Evolutionary conservation across 1,140 invertebrate genomes (phyloP).

Genomic region (Hypothenemus hampei): DNA sequence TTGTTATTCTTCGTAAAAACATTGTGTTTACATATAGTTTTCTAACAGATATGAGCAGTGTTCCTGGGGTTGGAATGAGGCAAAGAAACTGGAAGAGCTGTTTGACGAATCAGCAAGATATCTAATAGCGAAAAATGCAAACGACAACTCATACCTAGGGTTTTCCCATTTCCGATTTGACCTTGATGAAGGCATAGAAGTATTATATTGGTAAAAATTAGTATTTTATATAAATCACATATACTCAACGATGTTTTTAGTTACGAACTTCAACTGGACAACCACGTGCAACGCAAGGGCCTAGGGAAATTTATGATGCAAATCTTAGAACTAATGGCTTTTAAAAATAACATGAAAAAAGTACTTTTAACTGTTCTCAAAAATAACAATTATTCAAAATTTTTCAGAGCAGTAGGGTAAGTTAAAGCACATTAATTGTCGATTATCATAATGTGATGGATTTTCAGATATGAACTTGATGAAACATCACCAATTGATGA

Average conservation of each 20-base stretch:
- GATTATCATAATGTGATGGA: no score
- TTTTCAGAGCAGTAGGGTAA: constrained; percentile 69
- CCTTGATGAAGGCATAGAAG: constrained; percentile 68
- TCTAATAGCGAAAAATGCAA: constrained; percentile 54
- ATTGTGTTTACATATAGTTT: no score
- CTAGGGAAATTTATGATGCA: constrained; percentile 78
- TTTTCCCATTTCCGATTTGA: constrained; percentile 74
- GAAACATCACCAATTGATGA: constrained; percentile 50
- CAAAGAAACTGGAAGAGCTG: constrained; percentile 66
- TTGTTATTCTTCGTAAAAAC: no score
- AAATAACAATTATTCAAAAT: constrained; percentile 64
- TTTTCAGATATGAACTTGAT: constrained; percentile 43
- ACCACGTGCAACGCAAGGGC: constrained; percentile 60
- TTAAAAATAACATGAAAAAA: constrained; percentile 67
- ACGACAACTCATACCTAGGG: constrained; percentile 48
- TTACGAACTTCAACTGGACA: constrained; percentile 79
- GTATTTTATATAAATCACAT: no score
- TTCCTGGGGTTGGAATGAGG: constrained; percentile 69
- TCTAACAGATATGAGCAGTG: constrained; percentile 59
- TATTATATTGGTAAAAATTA: constrained; percentile 80
- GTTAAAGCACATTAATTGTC: not conserved
- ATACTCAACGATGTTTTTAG: constrained; percentile 47
- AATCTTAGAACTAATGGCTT: constrained; percentile 69
- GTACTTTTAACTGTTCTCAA: constrained; percentile 78
- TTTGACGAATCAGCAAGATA: constrained; percentile 67